phyloP scores from a whole-genome alignment of 37 sponge, comb jelly and placozoan species.

The Chondrosia reniformis region DNA sequence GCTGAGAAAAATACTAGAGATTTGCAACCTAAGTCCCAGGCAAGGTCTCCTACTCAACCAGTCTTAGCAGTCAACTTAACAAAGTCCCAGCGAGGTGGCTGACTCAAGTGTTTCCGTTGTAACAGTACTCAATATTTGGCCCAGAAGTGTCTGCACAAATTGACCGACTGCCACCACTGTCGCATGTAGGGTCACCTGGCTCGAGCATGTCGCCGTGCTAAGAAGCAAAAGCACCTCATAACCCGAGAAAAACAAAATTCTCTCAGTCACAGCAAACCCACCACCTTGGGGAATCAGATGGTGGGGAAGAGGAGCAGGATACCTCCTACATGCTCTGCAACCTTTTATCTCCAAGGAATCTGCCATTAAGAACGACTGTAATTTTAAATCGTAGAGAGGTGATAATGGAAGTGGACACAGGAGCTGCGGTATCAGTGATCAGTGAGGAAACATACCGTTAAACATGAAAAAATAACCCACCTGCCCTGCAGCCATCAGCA shows the following conservation, averaged over 20 bases:
- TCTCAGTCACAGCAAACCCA: neutral
- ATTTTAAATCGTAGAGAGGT: neutral
- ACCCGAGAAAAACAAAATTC: neutral
- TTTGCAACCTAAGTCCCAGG: neutral
- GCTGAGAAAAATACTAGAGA: neutral
- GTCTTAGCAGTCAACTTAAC: neutral
- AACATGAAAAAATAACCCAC: neutral
- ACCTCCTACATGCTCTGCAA: neutral
- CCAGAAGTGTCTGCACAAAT: neutral
- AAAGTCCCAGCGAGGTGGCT: too few relatives aligned
- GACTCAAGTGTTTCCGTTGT: neutral
- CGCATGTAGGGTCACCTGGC: neutral
- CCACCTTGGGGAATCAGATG: neutral
- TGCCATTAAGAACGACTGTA: neutral
- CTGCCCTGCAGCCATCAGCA: neutral
- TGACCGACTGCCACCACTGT: neutral
- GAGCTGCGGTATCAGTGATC: neutral
- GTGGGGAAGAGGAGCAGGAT: neutral
- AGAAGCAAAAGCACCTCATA: neutral
- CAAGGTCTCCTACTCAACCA: neutral
- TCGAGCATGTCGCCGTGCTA: neutral
- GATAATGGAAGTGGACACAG: neutral
- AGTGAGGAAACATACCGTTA: neutral
- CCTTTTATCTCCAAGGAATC: neutral
- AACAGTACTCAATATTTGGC: neutral